Evolutionary conservation across 2,113 vertebrate species (phyloP).

Genomic region (Tupaia chinensis): DNA sequence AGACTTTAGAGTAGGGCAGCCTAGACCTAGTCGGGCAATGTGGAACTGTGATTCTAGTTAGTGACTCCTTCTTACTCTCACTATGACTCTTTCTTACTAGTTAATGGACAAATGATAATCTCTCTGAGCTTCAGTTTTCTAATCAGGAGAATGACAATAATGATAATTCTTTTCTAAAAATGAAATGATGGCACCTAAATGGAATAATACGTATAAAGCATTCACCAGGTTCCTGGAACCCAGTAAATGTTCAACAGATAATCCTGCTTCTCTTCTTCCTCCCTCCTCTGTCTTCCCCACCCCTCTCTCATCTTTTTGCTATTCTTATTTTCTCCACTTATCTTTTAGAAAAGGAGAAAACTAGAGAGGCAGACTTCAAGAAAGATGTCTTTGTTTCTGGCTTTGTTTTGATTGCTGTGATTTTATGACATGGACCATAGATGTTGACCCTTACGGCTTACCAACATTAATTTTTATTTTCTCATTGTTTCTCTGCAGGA

Average conservation of each 20-base stretch:
- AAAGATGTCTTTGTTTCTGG: not conserved
- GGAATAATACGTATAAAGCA: not conserved
- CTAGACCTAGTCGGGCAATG: not conserved
- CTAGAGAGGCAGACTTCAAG: not conserved
- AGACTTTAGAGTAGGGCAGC: not conserved
- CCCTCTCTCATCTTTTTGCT: not conserved
- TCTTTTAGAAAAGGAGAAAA: constrained; percentile 44
- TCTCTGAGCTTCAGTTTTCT: not conserved
- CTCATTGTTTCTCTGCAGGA: constrained; percentile 86
- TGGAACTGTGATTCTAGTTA: not conserved
- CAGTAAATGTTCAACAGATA: not conserved
- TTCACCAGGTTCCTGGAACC: not conserved
- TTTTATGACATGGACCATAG: not conserved
- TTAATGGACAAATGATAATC: not conserved
- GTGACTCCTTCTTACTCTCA: not conserved
- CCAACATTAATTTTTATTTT: not conserved
- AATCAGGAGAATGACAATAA: constrained; percentile 24
- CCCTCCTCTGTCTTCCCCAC: not conserved
- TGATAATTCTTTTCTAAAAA: not conserved
- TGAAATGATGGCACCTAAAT: not conserved
- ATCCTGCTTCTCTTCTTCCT: not conserved
- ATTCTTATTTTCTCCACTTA: not conserved
- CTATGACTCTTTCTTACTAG: not conserved
- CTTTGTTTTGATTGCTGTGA: accelerated
- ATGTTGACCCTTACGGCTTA: not conserved